Base-by-base conservation (phyloP, 2,113 vertebrate species). In the Calonectris borealis region DNA sequence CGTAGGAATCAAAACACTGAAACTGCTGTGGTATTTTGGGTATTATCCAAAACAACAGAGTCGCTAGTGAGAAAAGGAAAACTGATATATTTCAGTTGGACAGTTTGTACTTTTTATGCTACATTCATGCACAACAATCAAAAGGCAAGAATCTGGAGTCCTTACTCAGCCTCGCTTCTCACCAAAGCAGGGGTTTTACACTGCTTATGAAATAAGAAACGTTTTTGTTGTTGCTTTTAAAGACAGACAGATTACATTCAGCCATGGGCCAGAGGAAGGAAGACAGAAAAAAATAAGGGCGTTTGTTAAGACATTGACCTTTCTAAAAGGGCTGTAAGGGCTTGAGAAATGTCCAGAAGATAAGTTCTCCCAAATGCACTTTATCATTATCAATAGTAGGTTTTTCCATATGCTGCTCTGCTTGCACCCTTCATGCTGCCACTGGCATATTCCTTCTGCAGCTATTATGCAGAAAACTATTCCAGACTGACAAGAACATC, bases 11-110 rank as follows among this genome's bases (percentile, higher is more conserved):
- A 94, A 96, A 96, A 94, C 82, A 95, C 85, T 93, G 92, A 93
- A 85, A 92, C 86, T 93, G 75, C 93, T 90, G 83, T 94, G 95
- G 94, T 92, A 95, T 97, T 97, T 96, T 95, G 96, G 94, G 90
- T 71, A 92, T 94, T 86, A 84, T 85, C 88, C 93, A 96, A 93
- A 96, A 76, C 58, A 93, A 79, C 90, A 87, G 81, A 95, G 64
- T 77, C 0, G 1, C 83, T 85, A 84, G 95, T 78, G 92, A 93
- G 93, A 95, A 97, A 94, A 94, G 84, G 91, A 96, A 96, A 95
- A 94, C 72, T 62, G 94, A 94, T 93, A 83, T 72, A 81, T 92
- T 93, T 91, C 88, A 93, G 72, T 86, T 84, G 91, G 93, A 96
- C 93, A 89, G 79, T 90, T 89, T 94, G 95, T 95, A 94, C 94